These are phyloP conservation scores for Diglossa brunneiventris DNA, from an alignment of 2,113 vertebrate genomes.

Conservation along the genomic window DNA sequence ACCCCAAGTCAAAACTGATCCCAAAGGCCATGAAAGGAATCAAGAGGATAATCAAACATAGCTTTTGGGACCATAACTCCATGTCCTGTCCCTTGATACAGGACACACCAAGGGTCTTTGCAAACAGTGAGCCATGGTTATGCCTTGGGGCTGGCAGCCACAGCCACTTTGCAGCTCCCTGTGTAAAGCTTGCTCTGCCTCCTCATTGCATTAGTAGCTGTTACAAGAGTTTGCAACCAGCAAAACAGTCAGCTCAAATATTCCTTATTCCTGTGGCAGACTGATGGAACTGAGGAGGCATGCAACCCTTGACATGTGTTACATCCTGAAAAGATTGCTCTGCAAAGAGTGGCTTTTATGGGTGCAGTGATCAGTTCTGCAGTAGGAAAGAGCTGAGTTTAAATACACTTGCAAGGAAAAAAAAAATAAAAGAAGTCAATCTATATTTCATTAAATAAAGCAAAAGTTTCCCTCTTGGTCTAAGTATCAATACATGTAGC, in stretches of 20 bases:
- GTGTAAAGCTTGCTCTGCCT: not conserved
- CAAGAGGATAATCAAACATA: not conserved
- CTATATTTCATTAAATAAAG: not conserved
- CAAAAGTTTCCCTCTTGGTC: not conserved
- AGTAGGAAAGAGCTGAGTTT: not conserved
- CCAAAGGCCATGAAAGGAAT: not conserved
- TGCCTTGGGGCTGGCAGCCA: not conserved
- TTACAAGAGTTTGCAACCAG: not conserved
- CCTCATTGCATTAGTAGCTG: not conserved
- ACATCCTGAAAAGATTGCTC: not conserved
- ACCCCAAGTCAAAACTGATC: not conserved
- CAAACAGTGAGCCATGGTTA: rapidly evolving
- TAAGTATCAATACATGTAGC: not conserved
- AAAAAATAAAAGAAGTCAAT: not conserved
- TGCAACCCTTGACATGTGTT: not conserved
- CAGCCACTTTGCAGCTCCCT: not conserved
- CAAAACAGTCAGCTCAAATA: not conserved
- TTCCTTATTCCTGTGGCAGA: not conserved
- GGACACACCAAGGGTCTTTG: not conserved
- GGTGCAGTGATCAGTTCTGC: not conserved
- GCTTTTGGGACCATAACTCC: not conserved
- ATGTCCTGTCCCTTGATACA: not conserved
- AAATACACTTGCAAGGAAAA: not conserved
- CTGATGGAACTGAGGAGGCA: rapidly evolving
- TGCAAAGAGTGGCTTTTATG: not conserved